Evolutionary conservation across 2,797 vertebrate genomes (phyloP), one percentile per base, ranked within the genome.

Genomic region (Holocentrus rufus): DNA sequence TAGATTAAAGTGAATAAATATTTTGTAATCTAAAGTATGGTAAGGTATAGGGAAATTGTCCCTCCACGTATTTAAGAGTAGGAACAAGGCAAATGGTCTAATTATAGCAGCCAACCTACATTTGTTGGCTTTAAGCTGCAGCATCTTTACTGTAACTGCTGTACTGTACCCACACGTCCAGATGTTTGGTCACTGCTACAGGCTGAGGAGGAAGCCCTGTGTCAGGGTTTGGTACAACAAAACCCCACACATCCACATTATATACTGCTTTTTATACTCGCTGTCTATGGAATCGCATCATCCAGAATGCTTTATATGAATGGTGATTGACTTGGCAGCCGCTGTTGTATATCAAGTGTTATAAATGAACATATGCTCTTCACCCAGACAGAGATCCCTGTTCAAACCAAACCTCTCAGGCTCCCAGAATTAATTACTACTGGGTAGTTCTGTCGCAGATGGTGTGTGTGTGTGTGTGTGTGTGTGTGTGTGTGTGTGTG

Each of bases 351-450:
- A 49, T 61, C 57, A 60, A 47, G 69, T 79, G 74, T 79, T 82
- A 72, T 77, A 65, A 76, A 27, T 20, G 63, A 76, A 47, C 72
- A 73, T 84, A 77, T 81, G 82, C 59, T 82, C 58, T 69, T 72
- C 70, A 56, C 36, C 76, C 31, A 69, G 65, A 56, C 65, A 70
- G 63, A 76, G 59, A 84, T 80, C 61, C 25, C 52, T 50, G 30
- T 54, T 83, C 39, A 71, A 70, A 72, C 68, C 65, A 67, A 34
- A 57, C 42, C 59, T 85, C 46, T 62, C 18, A 59, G 76, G 63
- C 79, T 77, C 25, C 59, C 60, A 25, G 60, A 57, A 66, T 79
- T 86, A 78, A 75, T 84, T 79, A 80, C 71, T 75, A 65, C 63
- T 68, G 67, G 65, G 55, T 62, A 57, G 70, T 9, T 0, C 60